Conservation (phyloP, 2,888 invertebrate genomes). For the Cheilosia soror region DNA sequence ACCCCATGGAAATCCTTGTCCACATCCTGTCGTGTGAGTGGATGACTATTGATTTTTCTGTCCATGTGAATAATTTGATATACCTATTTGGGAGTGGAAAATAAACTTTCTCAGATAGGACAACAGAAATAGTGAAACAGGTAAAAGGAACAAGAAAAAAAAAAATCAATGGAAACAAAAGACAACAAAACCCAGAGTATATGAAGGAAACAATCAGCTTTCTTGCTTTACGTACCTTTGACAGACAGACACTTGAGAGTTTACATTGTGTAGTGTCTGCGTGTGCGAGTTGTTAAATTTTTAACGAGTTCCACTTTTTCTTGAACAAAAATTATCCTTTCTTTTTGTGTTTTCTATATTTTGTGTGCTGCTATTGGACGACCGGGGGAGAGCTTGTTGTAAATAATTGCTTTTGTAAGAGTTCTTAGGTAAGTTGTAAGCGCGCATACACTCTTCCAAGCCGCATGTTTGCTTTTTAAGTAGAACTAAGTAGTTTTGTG, state of each 20-base stretch:
- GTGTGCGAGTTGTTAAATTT: conserved; percentile 43
- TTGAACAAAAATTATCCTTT: conserved; percentile 41
- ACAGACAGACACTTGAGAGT: conserved; percentile 48
- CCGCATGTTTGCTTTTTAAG: not conserved
- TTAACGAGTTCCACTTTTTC: conserved; percentile 53
- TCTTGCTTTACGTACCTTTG: conserved; percentile 29
- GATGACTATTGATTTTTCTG: conserved; percentile 66
- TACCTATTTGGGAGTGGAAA: conserved; percentile 30
- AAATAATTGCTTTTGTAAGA: not conserved
- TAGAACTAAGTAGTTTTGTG: not conserved
- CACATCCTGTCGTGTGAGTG: conserved; percentile 47
- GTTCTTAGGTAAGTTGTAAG: not conserved
- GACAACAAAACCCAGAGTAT: not conserved
- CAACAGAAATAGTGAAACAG: conserved; percentile 7
- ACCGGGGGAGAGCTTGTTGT: not conserved
- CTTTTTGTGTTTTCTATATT: conserved; percentile 2
- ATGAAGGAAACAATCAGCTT: conserved; percentile 36
- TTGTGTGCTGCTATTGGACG: not conserved
- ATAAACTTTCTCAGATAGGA: conserved; percentile 35
- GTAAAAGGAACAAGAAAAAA: not conserved
- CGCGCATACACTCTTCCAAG: not conserved
- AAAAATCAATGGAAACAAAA: conserved; percentile 45
- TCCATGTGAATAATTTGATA: conserved; percentile 70
- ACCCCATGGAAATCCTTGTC: conserved; percentile 45
- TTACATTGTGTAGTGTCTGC: conserved; percentile 1